phyloP scores from a whole-genome alignment of 2,113 vertebrate species.

The Bos indicus region DNA sequence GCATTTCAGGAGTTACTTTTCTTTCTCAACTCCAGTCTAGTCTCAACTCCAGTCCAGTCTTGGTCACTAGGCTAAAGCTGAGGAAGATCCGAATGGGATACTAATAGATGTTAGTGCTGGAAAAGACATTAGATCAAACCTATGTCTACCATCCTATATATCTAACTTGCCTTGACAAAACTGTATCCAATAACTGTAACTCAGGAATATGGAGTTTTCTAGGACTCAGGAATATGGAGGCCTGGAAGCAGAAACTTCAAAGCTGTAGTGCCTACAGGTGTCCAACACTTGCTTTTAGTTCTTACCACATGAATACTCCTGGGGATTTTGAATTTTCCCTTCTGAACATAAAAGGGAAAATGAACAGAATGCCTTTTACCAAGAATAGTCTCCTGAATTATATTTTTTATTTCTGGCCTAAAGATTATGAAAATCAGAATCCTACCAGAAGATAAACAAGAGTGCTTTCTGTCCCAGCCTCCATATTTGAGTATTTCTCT shows the following conservation, averaged over 20 bases:
- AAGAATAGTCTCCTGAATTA: not conserved
- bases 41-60: not conserved
- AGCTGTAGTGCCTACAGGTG: not conserved
- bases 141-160: not conserved
- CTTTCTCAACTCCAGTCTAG: not conserved
- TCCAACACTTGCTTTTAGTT: not conserved
- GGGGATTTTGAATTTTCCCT: not conserved
- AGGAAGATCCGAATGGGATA: not conserved
- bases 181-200: not conserved
- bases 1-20: not conserved
- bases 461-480: not conserved
- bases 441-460: not conserved
- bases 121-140: not conserved
- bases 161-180: not conserved
- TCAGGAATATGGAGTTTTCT: not conserved
- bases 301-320: not conserved
- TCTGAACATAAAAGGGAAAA: not conserved
- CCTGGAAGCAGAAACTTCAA: not conserved
- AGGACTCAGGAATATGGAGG: not conserved
- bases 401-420: not conserved
- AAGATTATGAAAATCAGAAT: not conserved
- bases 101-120: not conserved
- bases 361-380: not conserved
- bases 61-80: not conserved
- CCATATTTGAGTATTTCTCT: not conserved